Evolutionary conservation across 2,888 invertebrate genomes (phyloP), one percentile per base, ranked within the genome.

Genomic region (Spodoptera littoralis): DNA sequence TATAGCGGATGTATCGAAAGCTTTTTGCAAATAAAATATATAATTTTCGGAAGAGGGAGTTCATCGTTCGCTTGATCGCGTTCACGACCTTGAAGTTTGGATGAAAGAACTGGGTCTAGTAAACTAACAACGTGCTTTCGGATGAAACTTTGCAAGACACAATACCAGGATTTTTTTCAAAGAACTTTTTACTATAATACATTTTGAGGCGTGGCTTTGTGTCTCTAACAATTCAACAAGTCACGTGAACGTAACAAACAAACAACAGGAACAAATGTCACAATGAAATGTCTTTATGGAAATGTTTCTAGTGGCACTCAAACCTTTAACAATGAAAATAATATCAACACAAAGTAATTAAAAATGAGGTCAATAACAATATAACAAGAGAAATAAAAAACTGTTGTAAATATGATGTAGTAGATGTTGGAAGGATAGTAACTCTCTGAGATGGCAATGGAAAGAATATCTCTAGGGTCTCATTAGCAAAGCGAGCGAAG

Each of bases 1-100:
- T 88, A 79, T 81, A 85, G 80, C 83, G 89, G 88, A 89, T 86
- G 86, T 86, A 86, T 84, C 80, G 82, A 81, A 79, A 83, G 81
- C 73, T 84, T 87, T 85, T 87, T 85, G 81, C 77, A 82, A 83
- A 85, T 78, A 84, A 82, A 85, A 79, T 77, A 80, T 82, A 70
- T 68, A 75, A 59, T 81, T 84, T 84, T 80, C 66, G 76, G 76
- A 80, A 80, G 78, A 77, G 51, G 42, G 80, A 76, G 89, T 86
- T 89, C 86, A 87, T 76, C 65, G 87, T 71, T 79, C 88, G 78
- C 41, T 73, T 76, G 70, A 81, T 84, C 70, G 81, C 60, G 63
- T 65, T 66, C 50, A 46, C 78, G 78, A 83, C 85, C 86, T 86
- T 87, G 80, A 62, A 69, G 71, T 64, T 51, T 70, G 55, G 58